phyloP scores from a whole-genome alignment of 2,113 vertebrate species.

The Neolamprologus tretocephalus region DNA sequence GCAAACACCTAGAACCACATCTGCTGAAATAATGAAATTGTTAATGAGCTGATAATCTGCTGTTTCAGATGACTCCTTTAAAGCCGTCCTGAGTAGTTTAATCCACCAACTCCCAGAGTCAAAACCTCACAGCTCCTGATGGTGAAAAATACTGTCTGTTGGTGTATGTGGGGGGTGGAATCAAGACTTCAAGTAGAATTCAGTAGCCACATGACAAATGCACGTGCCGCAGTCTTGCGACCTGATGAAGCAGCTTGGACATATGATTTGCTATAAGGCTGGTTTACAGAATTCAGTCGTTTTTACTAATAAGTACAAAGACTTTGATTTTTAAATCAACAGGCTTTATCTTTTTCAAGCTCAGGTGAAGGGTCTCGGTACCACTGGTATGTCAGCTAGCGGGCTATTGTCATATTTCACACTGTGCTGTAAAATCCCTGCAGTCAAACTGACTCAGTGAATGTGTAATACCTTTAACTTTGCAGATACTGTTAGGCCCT shows the following conservation, averaged over 20 bases:
- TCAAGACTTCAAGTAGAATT: background rate
- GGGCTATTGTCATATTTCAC: conserved; percentile 31
- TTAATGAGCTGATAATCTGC: background rate
- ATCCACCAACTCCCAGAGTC: background rate
- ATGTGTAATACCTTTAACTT: background rate
- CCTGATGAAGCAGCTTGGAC: background rate
- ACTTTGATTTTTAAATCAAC: background rate
- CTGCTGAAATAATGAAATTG: background rate
- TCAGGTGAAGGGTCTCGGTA: background rate
- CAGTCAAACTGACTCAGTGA: background rate
- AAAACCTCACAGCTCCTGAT: background rate
- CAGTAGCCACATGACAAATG: conserved; percentile 17
- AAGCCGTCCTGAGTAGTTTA: background rate
- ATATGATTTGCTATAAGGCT: conserved; percentile 16
- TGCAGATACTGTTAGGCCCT: background rate
- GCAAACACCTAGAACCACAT: background rate
- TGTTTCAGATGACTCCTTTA: background rate
- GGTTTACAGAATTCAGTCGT: background rate
- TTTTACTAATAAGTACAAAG: background rate
- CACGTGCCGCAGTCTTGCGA: conserved; percentile 31
- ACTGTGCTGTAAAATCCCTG: background rate
- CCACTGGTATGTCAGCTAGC: background rate
- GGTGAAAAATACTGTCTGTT: background rate
- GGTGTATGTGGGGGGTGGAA: background rate
- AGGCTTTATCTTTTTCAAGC: background rate